Conservation (phyloP, 1,140 invertebrate species). For the Meloidogyne floridensis region DNA sequence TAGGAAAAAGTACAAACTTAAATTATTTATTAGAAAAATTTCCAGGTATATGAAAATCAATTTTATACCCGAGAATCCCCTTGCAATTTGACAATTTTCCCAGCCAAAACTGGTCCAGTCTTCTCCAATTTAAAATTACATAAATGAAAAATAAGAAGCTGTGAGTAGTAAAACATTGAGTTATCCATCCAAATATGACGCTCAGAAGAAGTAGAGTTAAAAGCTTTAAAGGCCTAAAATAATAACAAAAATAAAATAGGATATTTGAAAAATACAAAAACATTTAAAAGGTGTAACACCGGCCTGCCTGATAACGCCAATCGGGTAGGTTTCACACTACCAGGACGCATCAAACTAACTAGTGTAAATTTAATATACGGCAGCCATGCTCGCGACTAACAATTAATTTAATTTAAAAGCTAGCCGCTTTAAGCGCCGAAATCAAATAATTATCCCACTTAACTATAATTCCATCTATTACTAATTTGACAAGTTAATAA, state of each 20-base stretch:
- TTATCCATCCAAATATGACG: slow-evolving; percentile 13
- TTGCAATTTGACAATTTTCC: background rate
- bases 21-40: too few species aligned
- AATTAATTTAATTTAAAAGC: background rate
- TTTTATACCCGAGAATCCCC: background rate
- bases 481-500: background rate
- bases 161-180: slow-evolving; percentile 13
- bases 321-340: background rate
- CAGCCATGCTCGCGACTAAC: slow-evolving; percentile 20
- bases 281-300: background rate
- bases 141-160: slow-evolving; percentile 29
- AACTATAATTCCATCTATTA: background rate
- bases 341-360: slow-evolving; percentile 9
- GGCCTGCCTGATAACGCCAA: slow-evolving; percentile 16
- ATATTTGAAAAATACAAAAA: slow-evolving; percentile 11
- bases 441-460: background rate
- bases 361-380: slow-evolving; percentile 11
- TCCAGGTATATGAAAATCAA: too few species aligned
- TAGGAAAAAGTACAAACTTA: too few species aligned
- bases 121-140: slow-evolving; percentile 10
- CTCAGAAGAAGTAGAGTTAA: background rate
- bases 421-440: background rate
- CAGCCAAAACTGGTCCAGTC: background rate
- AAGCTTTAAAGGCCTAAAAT: slow-evolving; percentile 3
- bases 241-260: background rate